Percentiles rank a stretch among this genome's conserved stretches.
Evolutionary conservation across 2,113 vertebrate species (phyloP).

Genomic region (Phoxinus phoxinus): DNA sequence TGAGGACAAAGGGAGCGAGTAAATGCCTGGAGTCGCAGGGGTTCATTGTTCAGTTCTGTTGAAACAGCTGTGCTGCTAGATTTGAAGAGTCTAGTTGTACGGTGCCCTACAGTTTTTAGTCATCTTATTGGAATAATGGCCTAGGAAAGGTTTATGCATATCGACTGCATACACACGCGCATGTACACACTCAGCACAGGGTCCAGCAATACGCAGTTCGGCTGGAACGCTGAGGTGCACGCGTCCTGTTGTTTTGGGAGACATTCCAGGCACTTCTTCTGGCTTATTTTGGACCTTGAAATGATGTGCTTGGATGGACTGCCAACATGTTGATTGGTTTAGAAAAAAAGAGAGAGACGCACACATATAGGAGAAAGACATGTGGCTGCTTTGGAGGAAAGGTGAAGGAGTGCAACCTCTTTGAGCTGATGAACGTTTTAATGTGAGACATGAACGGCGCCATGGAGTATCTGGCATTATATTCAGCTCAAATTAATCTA

Average conservation of each 20-base stretch:
- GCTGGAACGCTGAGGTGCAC: background rate
- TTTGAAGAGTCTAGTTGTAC: background rate
- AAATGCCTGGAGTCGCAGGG: slow-evolving; percentile 29
- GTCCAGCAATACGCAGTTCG: slow-evolving; percentile 6
- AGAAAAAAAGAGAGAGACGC: background rate
- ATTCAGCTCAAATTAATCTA: background rate
- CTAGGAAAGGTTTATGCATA: background rate
- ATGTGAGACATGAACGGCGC: background rate
- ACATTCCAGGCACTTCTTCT: slow-evolving; percentile 24
- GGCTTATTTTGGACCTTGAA: slow-evolving; percentile 3
- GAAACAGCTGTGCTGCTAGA: slow-evolving; percentile 48
- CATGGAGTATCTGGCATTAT: background rate
- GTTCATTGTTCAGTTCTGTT: slow-evolving; percentile 50
- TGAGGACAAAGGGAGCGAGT: background rate
- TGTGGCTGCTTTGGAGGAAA: background rate
- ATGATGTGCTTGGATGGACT: background rate
- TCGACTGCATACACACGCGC: background rate
- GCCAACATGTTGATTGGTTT: background rate
- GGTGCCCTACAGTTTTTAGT: background rate
- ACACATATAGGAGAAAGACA: background rate
- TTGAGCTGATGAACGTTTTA: slow-evolving; percentile 14
- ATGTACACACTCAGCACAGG: too few relatives aligned
- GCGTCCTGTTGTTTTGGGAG: slow-evolving; percentile 42
- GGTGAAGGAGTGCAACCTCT: background rate
- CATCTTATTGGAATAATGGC: background rate